Conservation (phyloP, 2,888 invertebrate species). For the Argyra leucocephala region DNA sequence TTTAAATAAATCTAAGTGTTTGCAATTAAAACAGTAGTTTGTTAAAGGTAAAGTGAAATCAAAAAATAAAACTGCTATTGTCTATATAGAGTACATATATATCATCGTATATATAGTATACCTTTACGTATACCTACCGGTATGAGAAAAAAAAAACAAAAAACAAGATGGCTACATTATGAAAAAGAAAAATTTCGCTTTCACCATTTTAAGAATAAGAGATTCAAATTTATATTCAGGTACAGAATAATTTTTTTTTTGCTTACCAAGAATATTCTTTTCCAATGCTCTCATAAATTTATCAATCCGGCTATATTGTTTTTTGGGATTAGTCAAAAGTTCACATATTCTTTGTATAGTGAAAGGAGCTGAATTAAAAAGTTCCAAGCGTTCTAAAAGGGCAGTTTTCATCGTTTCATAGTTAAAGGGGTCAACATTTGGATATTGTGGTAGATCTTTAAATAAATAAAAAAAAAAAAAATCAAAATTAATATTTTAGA, state of each 20-base stretch:
- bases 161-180: constrained; percentile 19
- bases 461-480: constrained; percentile 16
- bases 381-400: constrained; percentile 69
- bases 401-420: constrained; percentile 81
- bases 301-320: constrained; percentile 90
- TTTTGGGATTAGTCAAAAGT: constrained; percentile 77
- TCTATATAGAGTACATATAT: too few species aligned
- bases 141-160: constrained; percentile 13
- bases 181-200: constrained; percentile 14
- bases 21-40: too few species aligned
- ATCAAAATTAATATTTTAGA: not conserved
- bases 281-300: constrained; percentile 96
- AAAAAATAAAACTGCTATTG: too few species aligned
- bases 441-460: constrained; percentile 75
- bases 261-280: constrained; percentile 67
- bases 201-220: not conserved
- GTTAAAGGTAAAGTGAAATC: too few species aligned
- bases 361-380: constrained; percentile 84
- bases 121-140: constrained; percentile 14
- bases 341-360: constrained; percentile 95
- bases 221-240: constrained; percentile 10
- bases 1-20: too few species aligned
- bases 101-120: constrained; percentile 15
- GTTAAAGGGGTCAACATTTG: constrained; percentile 84
- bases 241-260: too few species aligned